Percentiles rank a stretch among this genome's conserved stretches.
Evolutionary conservation across 2,113 vertebrate genomes (phyloP).

Genomic region (Gymnogyps californianus): DNA sequence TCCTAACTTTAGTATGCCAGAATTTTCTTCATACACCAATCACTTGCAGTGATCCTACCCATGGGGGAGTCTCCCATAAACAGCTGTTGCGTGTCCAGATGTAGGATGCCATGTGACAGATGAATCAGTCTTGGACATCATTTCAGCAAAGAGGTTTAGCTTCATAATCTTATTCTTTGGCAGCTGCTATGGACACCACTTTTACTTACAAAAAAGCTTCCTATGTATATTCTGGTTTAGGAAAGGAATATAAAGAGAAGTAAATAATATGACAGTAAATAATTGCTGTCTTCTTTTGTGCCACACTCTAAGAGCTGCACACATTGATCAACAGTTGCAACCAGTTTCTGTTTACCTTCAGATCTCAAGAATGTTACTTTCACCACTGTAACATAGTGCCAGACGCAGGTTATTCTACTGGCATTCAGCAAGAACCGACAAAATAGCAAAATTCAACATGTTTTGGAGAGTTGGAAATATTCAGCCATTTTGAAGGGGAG

Average conservation of each 20-base stretch:
- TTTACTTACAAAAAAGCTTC: background rate
- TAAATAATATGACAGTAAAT: background rate
- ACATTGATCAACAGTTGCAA: background rate
- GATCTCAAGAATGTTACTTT: background rate
- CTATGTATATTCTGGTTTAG: background rate
- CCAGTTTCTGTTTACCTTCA: background rate
- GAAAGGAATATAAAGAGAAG: background rate
- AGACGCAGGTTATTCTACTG: background rate
- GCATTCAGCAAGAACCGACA: background rate
- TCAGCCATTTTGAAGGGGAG: background rate
- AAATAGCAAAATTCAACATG: background rate
- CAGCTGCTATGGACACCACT: background rate
- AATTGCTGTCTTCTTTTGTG: background rate
- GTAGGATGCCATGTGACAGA: background rate
- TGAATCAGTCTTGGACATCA: background rate
- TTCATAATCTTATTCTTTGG: background rate
- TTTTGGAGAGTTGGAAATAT: background rate
- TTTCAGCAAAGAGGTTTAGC: background rate
- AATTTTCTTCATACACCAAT: background rate
- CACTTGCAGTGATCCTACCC: background rate
- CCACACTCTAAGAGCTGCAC: background rate
- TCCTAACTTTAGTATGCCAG: background rate
- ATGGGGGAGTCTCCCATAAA: background rate
- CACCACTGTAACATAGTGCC: background rate
- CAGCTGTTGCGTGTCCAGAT: background rate